A percentile compares a stretch with the other conserved stretches of the same genome.
phyloP scores from a whole-genome alignment of 2,888 invertebrate genomes.

The Calameuta idolon region DNA sequence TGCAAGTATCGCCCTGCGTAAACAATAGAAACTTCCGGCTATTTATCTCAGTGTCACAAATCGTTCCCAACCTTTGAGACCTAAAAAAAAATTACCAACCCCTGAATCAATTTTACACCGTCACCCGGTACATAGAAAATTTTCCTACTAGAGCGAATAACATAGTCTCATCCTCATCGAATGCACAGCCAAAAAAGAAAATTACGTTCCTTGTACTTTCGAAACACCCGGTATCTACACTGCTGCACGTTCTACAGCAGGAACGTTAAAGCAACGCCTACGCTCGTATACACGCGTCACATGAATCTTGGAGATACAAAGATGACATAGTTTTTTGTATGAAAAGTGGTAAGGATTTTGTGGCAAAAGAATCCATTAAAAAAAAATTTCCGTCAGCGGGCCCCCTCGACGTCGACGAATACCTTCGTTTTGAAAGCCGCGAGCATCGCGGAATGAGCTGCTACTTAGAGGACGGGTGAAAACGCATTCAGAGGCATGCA shows the following conservation, averaged over 20 bases:
- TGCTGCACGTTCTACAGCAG: not conserved
- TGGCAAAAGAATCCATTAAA: not conserved
- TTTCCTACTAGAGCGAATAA: not conserved
- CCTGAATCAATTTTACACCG: not conserved
- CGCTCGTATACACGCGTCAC: not conserved
- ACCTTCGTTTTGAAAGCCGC: constrained; percentile 17
- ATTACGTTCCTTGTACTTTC: not conserved
- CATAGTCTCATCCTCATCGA: not conserved
- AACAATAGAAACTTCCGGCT: not conserved
- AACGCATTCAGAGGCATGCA: constrained; percentile 53
- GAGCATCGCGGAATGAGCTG: constrained; percentile 53
- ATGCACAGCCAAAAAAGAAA: not conserved
- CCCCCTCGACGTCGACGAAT: not conserved
- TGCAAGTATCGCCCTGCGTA: not conserved
- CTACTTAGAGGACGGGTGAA: constrained; percentile 50
- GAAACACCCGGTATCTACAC: not conserved
- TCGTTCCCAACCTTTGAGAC: too few relatives aligned
- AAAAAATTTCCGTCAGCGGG: not conserved
- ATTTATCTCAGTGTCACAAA: not conserved
- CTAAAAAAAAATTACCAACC: not conserved
- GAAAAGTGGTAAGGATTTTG: not conserved
- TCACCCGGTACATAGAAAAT: too few relatives aligned
- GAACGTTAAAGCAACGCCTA: not conserved
- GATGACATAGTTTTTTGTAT: not conserved
- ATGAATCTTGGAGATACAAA: not conserved